A percentile compares a stretch with the other conserved stretches of the same genome.
Evolutionary conservation across 2,797 vertebrate genomes (phyloP).

Genomic region (Gymnothorax javanicus): DNA sequence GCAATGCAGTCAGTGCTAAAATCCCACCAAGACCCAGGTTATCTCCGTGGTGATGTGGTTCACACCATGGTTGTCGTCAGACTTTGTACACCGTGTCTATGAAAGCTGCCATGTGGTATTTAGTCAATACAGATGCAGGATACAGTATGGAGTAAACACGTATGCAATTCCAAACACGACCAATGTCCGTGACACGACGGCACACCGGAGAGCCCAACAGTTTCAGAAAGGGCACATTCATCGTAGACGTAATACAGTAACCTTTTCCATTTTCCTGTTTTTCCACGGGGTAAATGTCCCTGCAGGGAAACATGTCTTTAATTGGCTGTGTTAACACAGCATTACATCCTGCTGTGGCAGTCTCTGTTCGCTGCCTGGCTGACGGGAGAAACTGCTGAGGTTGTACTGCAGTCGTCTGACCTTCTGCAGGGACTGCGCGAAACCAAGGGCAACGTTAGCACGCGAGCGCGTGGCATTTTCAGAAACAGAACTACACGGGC

Average conservation of each 20-base stretch:
- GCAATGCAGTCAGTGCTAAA: no score
- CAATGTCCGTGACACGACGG: no score
- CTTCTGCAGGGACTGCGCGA: not conserved
- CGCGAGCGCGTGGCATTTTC: not conserved
- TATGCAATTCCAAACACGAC: no score
- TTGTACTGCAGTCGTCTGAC: not conserved
- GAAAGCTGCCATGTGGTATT: no score
- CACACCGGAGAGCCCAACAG: not conserved
- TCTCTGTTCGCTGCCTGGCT: not conserved
- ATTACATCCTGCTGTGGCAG: not conserved
- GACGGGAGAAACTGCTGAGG: not conserved
- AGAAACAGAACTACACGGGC: not conserved
- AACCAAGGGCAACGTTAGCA: not conserved
- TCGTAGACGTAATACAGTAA: not conserved
- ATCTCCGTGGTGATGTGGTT: no score
- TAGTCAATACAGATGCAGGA: no score
- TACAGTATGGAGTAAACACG: no score
- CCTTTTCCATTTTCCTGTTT: not conserved
- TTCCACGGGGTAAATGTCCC: not conserved
- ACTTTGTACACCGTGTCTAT: no score
- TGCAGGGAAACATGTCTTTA: not conserved
- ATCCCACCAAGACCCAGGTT: no score
- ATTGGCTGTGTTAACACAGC: slow-evolving; percentile 1
- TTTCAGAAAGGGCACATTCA: not conserved
- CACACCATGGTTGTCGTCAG: no score